Evolutionary conservation across 2,888 invertebrate genomes (phyloP).

Genomic region (Cybosia mesomella): DNA sequence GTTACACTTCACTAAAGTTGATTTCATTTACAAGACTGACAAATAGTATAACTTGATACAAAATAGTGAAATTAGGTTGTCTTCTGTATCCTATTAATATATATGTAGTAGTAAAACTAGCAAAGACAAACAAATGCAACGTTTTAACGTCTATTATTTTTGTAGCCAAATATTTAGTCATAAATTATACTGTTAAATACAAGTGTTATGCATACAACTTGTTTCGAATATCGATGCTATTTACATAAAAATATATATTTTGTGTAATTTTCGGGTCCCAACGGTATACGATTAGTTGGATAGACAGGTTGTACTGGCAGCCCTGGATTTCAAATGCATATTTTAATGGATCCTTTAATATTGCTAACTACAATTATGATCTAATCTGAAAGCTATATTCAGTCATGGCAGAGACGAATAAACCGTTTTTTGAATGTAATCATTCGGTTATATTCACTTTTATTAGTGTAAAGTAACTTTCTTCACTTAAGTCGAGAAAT

Average conservation of each 20-base stretch:
- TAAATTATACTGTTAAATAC: too few species aligned
- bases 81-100: too few species aligned
- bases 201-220: too few species aligned
- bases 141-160: too few species aligned
- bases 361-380: background rate
- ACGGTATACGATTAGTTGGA: too few species aligned
- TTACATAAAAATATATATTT: background rate
- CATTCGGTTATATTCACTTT: conserved; percentile 41
- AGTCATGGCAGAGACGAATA: background rate
- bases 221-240: too few species aligned
- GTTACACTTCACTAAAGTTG: background rate
- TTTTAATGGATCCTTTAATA: background rate
- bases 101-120: too few species aligned
- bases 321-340: background rate
- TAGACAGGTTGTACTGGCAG: background rate
- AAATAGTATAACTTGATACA: background rate
- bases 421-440: conserved; percentile 12
- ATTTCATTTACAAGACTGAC: background rate
- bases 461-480: conserved; percentile 57
- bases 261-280: background rate
- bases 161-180: too few species aligned
- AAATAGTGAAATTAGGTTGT: too few species aligned
- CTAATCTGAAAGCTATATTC: background rate
- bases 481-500: conserved; percentile 71
- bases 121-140: too few species aligned